Evolutionary conservation across 1,140 invertebrate species (phyloP).

Genomic region (Melanaphis sacchari): DNA sequence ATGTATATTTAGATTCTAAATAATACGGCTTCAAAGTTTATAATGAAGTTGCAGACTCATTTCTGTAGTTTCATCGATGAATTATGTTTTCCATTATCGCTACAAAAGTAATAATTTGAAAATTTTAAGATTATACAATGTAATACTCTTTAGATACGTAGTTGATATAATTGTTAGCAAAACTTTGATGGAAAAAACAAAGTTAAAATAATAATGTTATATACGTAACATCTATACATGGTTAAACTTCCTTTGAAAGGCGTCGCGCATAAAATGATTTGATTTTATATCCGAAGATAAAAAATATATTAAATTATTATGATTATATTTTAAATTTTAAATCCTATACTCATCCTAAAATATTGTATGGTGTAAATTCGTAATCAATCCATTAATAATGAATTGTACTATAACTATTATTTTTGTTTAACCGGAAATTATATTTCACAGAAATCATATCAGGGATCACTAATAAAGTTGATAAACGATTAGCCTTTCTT

Average conservation of each 20-base stretch:
- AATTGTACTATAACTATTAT: background rate
- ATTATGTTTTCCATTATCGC: background rate
- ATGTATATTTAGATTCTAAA: background rate
- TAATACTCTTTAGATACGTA: background rate
- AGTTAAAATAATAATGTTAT: background rate
- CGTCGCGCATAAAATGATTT: background rate
- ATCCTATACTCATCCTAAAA: background rate
- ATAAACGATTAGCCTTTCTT: conserved; percentile 23
- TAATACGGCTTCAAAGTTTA: background rate
- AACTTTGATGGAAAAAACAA: background rate
- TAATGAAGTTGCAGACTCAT: background rate
- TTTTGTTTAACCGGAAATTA: background rate
- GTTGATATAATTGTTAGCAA: background rate
- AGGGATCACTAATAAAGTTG: background rate
- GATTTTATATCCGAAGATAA: background rate
- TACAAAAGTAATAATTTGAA: background rate
- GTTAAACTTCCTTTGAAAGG: background rate
- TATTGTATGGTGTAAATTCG: background rate
- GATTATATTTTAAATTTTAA: background rate
- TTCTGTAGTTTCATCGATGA: background rate
- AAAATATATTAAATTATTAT: background rate
- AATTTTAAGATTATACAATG: background rate
- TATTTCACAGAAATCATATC: conserved; percentile 25
- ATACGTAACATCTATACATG: no score
- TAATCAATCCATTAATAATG: background rate